Evolutionary conservation across 2,797 vertebrate genomes (phyloP), one percentile per base, ranked within the genome.

Genomic region (Gastrophryne carolinensis): DNA sequence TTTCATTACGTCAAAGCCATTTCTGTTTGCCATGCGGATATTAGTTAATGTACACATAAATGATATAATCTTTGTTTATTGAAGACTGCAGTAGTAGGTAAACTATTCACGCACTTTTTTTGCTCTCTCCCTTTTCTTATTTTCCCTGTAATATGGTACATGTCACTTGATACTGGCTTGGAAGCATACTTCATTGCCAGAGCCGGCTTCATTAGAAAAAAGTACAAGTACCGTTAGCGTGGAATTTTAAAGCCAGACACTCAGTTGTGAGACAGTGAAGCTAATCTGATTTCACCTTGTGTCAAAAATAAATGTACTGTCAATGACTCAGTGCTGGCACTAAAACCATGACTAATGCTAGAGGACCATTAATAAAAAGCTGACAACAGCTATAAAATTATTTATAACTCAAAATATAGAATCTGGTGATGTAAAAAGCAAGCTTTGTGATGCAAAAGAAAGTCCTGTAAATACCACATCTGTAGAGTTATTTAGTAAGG

Each of bases 281-380:
- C 87, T 92, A 93, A 93, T 92, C 90, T 80, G 7, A 76, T 92
- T 94, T 93, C 84, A 88, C 89, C 94, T 94, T 88, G 89, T 89
- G 89, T 92, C 87, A 89, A 86, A 91, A 91, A 88, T 90, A 92
- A 93, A 93, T 92, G 85, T 75, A 84, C 86, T 86, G 85, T 81
- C 87, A 88, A 85, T 93, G 94, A 93, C 87, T 95, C 92, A 93
- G 88, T 83, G 85, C 86, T 94, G 91, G 91, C 90, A 79, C 76
- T 82, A 58, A 84, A 82, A 87, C 90, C 90, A 89, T 95, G 93
- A 96, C 93, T 93, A 95, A 96, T 89, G 81, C 85, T 84, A 88
- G 80, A 82, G 80, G 77, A 84, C 81, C 88, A 89, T 93, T 88
- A 92, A 93, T 90, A 86, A 85, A 80, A 89, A 87, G 81, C 84